phyloP scores from a whole-genome alignment of 2,888 invertebrate species.

The Conus canariensis region DNA sequence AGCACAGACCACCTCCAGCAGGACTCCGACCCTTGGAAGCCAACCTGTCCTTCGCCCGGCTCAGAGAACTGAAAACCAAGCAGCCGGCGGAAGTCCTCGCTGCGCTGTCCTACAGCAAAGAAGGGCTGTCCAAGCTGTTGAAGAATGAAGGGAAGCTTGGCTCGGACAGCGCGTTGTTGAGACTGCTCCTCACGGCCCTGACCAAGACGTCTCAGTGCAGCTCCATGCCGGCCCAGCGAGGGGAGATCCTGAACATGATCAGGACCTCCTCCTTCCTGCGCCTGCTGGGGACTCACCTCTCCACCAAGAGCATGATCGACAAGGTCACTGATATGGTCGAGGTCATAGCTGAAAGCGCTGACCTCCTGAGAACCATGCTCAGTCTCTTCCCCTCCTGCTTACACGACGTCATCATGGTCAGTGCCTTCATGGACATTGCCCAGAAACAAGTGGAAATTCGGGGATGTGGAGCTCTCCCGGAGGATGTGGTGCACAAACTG shows the following conservation, averaged over 20 bases:
- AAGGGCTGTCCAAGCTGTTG: not conserved
- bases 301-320: not conserved
- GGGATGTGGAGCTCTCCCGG: not conserved
- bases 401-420: slow-evolving; percentile 18
- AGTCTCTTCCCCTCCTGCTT: slow-evolving; percentile 20
- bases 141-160: slow-evolving; percentile 7
- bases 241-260: slow-evolving; percentile 12
- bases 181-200: slow-evolving; percentile 21
- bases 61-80: slow-evolving; percentile 20
- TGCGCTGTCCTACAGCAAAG: slow-evolving; percentile 34
- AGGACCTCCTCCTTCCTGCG: not conserved
- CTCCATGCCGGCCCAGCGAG: slow-evolving; percentile 33
- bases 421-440: slow-evolving; percentile 28
- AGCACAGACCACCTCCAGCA: not conserved
- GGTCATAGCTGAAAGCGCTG: slow-evolving; percentile 30
- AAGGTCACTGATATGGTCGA: not conserved
- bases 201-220: slow-evolving; percentile 22
- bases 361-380: slow-evolving; percentile 28
- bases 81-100: not conserved
- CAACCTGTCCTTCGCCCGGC: slow-evolving; percentile 6
- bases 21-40: slow-evolving; percentile 9
- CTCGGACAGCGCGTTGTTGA: not conserved
- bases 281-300: slow-evolving; percentile 15
- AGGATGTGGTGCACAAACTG: slow-evolving; percentile 2
- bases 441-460: not conserved